A percentile compares a stretch with the other conserved stretches of the same genome.
Evolutionary conservation across 2,797 vertebrate species (phyloP).

Genomic region (Melanotaenia nigrans): DNA sequence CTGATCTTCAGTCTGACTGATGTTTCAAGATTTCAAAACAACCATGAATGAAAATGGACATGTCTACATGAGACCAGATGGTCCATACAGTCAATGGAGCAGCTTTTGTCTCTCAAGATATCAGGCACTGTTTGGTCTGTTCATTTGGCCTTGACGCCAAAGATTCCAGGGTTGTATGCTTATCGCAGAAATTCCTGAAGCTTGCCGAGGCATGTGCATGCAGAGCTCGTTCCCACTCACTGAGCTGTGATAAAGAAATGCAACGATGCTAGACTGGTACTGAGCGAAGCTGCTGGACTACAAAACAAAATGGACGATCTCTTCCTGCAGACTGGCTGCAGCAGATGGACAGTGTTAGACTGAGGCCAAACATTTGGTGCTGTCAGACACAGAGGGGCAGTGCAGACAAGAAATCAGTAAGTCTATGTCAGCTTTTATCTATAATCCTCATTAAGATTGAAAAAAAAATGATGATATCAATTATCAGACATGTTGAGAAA

Average conservation of each 20-base stretch:
- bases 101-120: background rate
- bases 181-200: constrained; percentile 24
- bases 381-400: constrained; percentile 25
- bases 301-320: constrained; percentile 33
- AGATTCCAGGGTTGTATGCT: constrained; percentile 25
- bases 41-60: constrained; percentile 34
- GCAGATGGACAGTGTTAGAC: constrained; percentile 44
- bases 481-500: constrained; percentile 28
- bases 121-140: background rate
- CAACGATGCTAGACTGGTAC: constrained; percentile 13
- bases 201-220: constrained; percentile 67
- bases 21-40: constrained; percentile 24
- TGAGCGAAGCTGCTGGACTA: constrained; percentile 26
- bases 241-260: constrained; percentile 59
- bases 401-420: constrained; percentile 16
- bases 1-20: constrained; percentile 26
- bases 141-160: constrained; percentile 18
- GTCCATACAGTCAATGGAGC: constrained; percentile 11
- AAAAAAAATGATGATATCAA: constrained; percentile 20
- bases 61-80: constrained; percentile 58
- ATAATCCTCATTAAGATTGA: constrained; percentile 20
- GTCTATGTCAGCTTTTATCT: constrained; percentile 24
- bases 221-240: constrained; percentile 76
- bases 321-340: constrained; percentile 31
- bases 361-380: constrained; percentile 24